These are phyloP conservation scores for Macquaria ambigua DNA, from an alignment of 2,113 vertebrate species.

Conservation along the genomic window DNA sequence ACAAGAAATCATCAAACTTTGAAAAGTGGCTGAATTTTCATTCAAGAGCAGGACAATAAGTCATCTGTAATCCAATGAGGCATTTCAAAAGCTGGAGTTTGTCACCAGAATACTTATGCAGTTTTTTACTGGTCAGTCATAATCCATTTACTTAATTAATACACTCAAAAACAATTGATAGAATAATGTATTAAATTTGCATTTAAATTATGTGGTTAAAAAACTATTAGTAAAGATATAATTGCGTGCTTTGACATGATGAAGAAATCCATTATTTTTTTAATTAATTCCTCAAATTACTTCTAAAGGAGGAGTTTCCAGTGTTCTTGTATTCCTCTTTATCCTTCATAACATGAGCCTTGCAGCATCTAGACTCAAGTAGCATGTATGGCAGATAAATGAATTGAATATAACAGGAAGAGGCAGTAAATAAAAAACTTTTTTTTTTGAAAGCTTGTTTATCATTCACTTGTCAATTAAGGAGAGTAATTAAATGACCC, in stretches of 20 bases:
- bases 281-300: constrained; percentile 9
- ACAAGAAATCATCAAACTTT: not conserved
- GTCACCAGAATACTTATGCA: not conserved
- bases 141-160: constrained; percentile 8
- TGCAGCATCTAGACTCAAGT: not conserved
- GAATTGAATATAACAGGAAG: not conserved
- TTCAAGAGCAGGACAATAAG: not conserved
- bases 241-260: constrained; percentile 6
- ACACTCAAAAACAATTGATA: constrained; percentile 7
- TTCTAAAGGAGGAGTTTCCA: constrained; percentile 4
- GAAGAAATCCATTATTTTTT: not conserved
- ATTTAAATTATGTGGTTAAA: constrained; percentile 16
- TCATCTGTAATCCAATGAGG: not conserved
- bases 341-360: not conserved
- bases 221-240: not conserved
- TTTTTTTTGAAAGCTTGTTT: not conserved
- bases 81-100: not conserved
- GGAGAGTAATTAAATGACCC: not conserved
- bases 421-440: not conserved
- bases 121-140: not conserved
- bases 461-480: not conserved
- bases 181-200: not conserved
- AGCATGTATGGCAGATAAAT: not conserved
- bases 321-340: not conserved
- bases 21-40: not conserved